Percentiles rank a stretch among this genome's conserved stretches.
Evolutionary conservation across 2,888 invertebrate species (phyloP).

Genomic region (Rhogogaster chlorosoma): DNA sequence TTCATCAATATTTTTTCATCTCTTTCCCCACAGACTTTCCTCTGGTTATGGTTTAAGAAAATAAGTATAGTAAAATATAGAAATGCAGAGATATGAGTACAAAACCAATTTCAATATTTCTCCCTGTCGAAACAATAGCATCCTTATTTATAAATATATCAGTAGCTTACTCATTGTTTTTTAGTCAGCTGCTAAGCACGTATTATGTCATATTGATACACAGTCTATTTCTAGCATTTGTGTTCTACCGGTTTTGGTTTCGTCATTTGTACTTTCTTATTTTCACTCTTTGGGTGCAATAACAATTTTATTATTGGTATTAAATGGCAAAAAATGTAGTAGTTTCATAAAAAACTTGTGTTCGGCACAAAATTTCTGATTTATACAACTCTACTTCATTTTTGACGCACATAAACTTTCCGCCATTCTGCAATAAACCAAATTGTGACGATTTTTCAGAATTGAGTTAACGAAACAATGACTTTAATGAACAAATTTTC

Average conservation of each 20-base stretch:
- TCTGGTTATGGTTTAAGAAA: background rate
- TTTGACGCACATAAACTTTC: too few species aligned
- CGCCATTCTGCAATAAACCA: too few species aligned
- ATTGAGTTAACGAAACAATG: too few species aligned
- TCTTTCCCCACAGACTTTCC: background rate
- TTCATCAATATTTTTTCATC: background rate
- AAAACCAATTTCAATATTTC: too few species aligned
- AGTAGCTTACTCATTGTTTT: conserved; percentile 3
- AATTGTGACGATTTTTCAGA: too few species aligned
- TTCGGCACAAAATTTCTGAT: too few species aligned
- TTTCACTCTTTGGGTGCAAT: too few species aligned
- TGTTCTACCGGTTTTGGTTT: background rate
- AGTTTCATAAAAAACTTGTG: too few species aligned
- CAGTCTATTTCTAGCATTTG: background rate
- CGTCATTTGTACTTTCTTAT: background rate
- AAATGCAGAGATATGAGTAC: background rate
- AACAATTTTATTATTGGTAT: too few species aligned
- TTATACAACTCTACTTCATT: too few species aligned
- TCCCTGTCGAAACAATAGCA: background rate
- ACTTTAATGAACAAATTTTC: too few species aligned
- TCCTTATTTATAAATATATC: background rate
- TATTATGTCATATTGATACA: background rate
- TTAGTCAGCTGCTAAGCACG: background rate
- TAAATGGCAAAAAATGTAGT: too few species aligned
- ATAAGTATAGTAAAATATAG: background rate